Base-by-base conservation (phyloP, 2,113 vertebrate genomes). In the Orycteropus afer region DNA sequence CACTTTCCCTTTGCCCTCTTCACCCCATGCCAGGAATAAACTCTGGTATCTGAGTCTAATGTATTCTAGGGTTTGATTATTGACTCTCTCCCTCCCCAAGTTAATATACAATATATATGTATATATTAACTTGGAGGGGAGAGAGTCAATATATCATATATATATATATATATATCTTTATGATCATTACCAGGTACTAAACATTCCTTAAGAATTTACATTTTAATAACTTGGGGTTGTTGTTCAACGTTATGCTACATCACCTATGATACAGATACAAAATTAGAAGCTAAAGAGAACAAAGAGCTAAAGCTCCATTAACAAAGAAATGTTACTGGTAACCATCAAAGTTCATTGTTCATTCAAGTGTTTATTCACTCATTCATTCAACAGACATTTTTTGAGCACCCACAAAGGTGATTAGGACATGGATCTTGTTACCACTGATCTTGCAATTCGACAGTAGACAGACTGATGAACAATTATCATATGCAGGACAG, bases 381-480 rank as follows among this genome's bases (percentile, higher is more conserved):
- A 59, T 91, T 94, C 25, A 86, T 67, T 87, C 71, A 65, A 87
- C 22, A 96, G 77, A 82, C 32, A 85, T 34, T n/a, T 81, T 22
- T 5, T 47, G 77, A 87, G 34, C 17, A 65, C 5, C 59, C 76
- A 87, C 10, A 77, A 86, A 55, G 80, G 65, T n/a, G 27, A 91
- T 47, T 57, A 80, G 83, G 10, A 61, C 32, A 91, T 27, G n/a
- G 11, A 2, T 65, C 51, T 40, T 77, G 53, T 73, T 89, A 49
- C 13, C 51, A 84, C 6, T 9, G 40, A 47, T 57, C 37, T 71
- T 85, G 40, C 18, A 49, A 4, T 57, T 86, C 74, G 89, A 84
- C 74, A 89, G 73, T 7, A 91, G 67, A 76, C 7, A 34, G 45
- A 63, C 1, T 40, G 27, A 32, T 3, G 74, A 74, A 40, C 4